Conservation (phyloP, 2,797 vertebrate genomes). For the Darevskia nairensis region DNA sequence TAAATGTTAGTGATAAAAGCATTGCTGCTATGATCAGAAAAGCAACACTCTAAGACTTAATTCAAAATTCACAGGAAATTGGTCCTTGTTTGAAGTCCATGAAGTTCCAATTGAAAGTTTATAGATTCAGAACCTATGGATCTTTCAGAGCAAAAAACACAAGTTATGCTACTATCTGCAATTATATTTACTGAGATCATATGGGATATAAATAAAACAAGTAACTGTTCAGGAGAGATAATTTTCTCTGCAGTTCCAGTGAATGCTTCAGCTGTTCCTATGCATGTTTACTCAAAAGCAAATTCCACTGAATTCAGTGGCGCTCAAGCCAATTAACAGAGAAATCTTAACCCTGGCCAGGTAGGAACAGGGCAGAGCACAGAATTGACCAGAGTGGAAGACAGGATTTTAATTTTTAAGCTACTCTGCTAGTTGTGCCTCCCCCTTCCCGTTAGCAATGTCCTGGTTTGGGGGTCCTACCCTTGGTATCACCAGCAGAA, state of each 20-base stretch:
- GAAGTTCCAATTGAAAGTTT: not conserved
- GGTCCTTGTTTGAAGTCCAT: not conserved
- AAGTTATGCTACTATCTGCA: not conserved
- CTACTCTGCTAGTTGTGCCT: no score
- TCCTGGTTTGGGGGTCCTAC: no score
- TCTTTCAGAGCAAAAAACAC: not conserved
- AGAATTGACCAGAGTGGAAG: no score
- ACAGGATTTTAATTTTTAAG: no score
- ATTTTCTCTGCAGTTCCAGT: not conserved
- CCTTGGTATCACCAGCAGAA: no score
- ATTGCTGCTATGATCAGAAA: not conserved
- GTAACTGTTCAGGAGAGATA: not conserved
- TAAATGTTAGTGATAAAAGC: not conserved
- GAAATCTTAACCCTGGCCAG: no score
- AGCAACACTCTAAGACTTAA: not conserved
- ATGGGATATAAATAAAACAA: slow-evolving; percentile 6
- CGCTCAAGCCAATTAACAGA: not conserved
- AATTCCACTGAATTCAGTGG: not conserved
- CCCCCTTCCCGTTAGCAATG: no score
- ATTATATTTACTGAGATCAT: not conserved
- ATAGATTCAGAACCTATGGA: not conserved
- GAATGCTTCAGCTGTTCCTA: not conserved
- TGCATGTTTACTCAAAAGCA: not conserved
- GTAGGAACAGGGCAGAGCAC: no score
- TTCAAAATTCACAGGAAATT: not conserved